Evolutionary conservation across 2,888 invertebrate species (phyloP).

Genomic region (Ormyrus rosae): DNA sequence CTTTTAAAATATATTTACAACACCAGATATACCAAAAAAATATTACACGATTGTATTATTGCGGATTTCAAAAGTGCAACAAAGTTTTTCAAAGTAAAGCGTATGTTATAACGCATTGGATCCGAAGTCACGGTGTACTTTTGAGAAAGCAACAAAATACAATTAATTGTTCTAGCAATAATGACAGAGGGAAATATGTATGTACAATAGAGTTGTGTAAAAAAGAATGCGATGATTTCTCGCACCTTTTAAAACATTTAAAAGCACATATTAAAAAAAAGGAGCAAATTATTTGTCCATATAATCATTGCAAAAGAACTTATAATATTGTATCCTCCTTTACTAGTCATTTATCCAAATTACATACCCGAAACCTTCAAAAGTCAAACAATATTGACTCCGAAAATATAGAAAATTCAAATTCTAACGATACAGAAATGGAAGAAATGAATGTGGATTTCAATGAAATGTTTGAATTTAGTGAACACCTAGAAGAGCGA

Average conservation of each 20-base stretch:
- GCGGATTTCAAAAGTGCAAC: constrained; percentile 45
- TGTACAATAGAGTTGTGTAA: constrained; percentile 37
- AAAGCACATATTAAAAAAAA: constrained; percentile 52
- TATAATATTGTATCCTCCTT: constrained; percentile 55
- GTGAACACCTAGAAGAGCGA: no score
- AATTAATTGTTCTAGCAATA: neutral
- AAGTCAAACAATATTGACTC: no score
- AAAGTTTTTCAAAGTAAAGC: constrained; percentile 19
- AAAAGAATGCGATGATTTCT: constrained; percentile 35
- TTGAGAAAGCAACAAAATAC: neutral
- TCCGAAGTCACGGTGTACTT: constrained; percentile 17
- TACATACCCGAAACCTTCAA: constrained; percentile 17
- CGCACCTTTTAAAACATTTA: constrained; percentile 50
- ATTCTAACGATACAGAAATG: no score
- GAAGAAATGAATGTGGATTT: no score
- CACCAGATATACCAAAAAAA: constrained; percentile 32
- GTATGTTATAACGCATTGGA: constrained; percentile 36
- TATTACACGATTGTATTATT: constrained; percentile 23
- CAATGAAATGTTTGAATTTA: no score
- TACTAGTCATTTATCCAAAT: constrained; percentile 53
- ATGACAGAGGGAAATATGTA: neutral
- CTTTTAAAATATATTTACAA: neutral
- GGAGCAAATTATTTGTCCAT: constrained; percentile 45
- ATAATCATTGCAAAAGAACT: constrained; percentile 37
- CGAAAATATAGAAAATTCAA: no score